A percentile compares a stretch with the other conserved stretches of the same genome.
Conservation (phyloP, 1,140 invertebrate species). For the Pinna nobilis region DNA sequence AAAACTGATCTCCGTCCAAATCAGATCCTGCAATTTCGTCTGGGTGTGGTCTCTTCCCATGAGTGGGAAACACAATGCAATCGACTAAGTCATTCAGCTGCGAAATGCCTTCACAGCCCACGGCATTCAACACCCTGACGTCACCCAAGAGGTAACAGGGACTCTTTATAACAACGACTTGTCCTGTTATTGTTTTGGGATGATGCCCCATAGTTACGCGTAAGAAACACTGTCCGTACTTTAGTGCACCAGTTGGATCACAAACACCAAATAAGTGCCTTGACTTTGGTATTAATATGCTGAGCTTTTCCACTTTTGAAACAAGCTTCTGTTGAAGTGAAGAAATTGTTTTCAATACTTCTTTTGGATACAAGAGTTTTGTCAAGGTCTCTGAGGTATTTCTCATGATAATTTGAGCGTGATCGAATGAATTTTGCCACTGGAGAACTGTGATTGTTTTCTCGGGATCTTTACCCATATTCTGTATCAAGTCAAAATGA, state of each 20-base stretch:
- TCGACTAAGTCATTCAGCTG: slow-evolving; percentile 26
- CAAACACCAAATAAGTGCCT: slow-evolving; percentile 14
- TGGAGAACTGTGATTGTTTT: background rate
- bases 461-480: slow-evolving; percentile 3
- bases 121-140: slow-evolving; percentile 24
- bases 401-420: too few species aligned
- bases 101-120: slow-evolving; percentile 11
- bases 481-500: slow-evolving; percentile 14
- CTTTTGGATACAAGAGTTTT: background rate
- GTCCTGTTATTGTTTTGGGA: background rate
- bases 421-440: too few species aligned
- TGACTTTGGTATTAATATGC: slow-evolving; percentile 13
- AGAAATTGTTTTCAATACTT: background rate
- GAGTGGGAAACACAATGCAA: slow-evolving; percentile 39
- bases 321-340: background rate
- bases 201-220: background rate
- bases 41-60: slow-evolving; percentile 33
- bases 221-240: slow-evolving; percentile 26
- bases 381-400: background rate
- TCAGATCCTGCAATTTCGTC: slow-evolving; percentile 42
- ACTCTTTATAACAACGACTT: slow-evolving; percentile 29
- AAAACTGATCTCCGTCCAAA: slow-evolving; percentile 42
- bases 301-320: background rate
- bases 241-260: slow-evolving; percentile 21
- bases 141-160: slow-evolving; percentile 37